Conservation (phyloP, 2,888 invertebrate genomes). For the Teinopalpus imperialis region DNA sequence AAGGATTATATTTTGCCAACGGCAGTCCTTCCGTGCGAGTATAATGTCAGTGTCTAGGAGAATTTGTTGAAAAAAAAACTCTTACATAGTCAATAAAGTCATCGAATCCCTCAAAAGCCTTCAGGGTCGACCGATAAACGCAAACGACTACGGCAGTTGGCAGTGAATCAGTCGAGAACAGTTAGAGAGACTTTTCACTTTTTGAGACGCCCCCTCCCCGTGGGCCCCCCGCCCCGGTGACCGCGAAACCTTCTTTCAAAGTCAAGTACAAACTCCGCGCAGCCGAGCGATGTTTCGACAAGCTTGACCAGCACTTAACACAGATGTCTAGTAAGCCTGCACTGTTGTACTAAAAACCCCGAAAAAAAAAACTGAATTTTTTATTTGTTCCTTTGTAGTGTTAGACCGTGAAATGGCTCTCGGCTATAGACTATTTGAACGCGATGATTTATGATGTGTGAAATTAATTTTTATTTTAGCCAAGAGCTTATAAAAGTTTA, state of each 20-base stretch:
- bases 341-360: constrained; percentile 21
- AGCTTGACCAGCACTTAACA: constrained; percentile 24
- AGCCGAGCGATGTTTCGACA: constrained; percentile 14
- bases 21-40: too few species aligned
- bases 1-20: too few species aligned
- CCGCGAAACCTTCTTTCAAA: constrained; percentile 71
- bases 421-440: constrained; percentile 2
- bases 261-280: constrained; percentile 50
- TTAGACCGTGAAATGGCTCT: constrained; percentile 13
- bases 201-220: constrained; percentile 45
- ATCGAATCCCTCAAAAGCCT: not conserved
- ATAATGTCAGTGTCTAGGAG: too few species aligned
- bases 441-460: constrained; percentile 9
- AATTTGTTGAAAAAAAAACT: too few species aligned
- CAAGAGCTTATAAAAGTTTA: not conserved
- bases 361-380: constrained; percentile 9
- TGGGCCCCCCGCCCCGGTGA: constrained; percentile 37
- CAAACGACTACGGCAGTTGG: constrained; percentile 17
- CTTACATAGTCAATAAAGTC: not conserved
- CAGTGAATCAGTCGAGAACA: constrained; percentile 47
- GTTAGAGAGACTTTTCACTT: constrained; percentile 73
- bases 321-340: constrained; percentile 18
- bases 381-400: constrained; percentile 8
- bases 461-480: constrained; percentile 10
- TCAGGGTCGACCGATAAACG: constrained; percentile 4